Percentiles rank a stretch among this genome's conserved stretches.
These are phyloP conservation scores for Cyanoliseus patagonus DNA, from an alignment of 2,113 vertebrate genomes.

Conservation along the genomic window DNA sequence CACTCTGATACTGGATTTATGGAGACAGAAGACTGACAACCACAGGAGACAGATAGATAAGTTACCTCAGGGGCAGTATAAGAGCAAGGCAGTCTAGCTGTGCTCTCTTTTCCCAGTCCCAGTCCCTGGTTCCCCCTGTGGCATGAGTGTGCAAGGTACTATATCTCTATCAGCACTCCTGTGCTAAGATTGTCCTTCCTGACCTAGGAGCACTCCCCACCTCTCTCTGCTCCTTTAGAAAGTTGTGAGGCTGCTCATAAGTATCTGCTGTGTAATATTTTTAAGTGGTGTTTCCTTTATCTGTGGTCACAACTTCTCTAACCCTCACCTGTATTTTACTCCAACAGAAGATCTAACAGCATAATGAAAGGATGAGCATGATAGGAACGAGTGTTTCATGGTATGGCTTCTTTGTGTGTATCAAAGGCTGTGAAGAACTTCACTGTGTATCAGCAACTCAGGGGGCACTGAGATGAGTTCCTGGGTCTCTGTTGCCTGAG, in stretches of 20 bases:
- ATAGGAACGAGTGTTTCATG: not conserved
- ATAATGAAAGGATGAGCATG: not conserved
- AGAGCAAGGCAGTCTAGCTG: not conserved
- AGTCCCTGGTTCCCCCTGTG: not conserved
- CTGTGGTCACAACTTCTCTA: not conserved
- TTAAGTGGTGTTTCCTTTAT: not conserved
- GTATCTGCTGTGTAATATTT: not conserved
- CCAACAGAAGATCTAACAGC: not conserved
- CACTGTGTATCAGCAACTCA: not conserved
- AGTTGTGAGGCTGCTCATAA: not conserved
- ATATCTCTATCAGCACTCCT: not conserved
- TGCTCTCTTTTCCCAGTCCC: not conserved
- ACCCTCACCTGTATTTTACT: not conserved
- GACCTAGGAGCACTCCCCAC: fast-evolving
- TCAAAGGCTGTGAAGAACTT: not conserved
- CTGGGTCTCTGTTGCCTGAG: not conserved
- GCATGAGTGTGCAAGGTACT: not conserved
- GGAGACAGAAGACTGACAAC: not conserved
- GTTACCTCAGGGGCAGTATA: not conserved
- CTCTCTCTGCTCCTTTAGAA: not conserved
- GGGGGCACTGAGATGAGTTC: not conserved
- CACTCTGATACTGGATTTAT: not conserved
- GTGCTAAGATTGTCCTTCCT: not conserved
- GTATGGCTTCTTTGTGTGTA: not conserved
- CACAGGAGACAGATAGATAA: not conserved